Conservation (phyloP, 2,113 vertebrate species). For the Aplodontia rufa region DNA sequence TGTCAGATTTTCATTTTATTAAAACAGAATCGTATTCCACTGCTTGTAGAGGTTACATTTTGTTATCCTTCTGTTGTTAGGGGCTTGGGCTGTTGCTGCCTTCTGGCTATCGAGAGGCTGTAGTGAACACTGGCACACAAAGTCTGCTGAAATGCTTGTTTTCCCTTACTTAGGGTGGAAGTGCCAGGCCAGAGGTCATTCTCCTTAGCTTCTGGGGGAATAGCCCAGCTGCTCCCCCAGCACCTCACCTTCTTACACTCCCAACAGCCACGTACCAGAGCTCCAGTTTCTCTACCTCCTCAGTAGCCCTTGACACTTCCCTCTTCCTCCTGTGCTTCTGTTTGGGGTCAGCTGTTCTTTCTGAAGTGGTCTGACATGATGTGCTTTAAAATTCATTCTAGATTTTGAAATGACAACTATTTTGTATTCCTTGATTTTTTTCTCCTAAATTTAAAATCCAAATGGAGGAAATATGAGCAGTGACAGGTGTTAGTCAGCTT, state of each 20-base stretch:
- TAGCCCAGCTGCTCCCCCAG: accelerated
- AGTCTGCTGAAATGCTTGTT: neutral
- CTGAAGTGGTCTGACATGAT: neutral
- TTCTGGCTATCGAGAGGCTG: accelerated
- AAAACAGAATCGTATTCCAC: neutral
- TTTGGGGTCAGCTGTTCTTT: neutral
- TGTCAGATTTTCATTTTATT: neutral
- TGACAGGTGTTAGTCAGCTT: no score
- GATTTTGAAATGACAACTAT: neutral
- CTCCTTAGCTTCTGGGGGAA: neutral
- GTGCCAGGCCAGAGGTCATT: neutral
- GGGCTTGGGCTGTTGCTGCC: neutral
- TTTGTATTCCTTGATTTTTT: neutral
- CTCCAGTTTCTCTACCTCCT: no score
- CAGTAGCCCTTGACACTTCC: accelerated
- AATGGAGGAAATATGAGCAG: neutral
- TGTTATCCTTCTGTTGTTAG: neutral
- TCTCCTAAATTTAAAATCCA: neutral
- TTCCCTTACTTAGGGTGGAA: neutral
- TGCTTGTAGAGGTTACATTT: accelerated
- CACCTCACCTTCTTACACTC: accelerated
- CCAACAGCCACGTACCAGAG: accelerated
- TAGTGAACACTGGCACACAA: accelerated
- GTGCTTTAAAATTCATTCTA: neutral
- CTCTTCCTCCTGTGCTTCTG: neutral